Evolutionary conservation across 2,797 vertebrate species (phyloP).

Genomic region (Falco concolor): DNA sequence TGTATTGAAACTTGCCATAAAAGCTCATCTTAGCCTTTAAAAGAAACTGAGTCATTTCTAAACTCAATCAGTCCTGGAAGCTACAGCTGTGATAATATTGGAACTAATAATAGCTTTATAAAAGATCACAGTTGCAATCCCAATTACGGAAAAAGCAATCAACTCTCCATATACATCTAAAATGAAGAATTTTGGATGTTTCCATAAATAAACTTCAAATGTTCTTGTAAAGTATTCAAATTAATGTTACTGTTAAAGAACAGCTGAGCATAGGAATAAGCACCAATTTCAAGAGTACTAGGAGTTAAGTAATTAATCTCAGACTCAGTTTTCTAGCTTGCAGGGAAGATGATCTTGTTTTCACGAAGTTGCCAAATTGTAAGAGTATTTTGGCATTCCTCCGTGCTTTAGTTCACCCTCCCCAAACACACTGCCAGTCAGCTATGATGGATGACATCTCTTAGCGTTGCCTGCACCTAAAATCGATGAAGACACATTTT

Average conservation of each 20-base stretch:
- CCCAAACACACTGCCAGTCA: not conserved
- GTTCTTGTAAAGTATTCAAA: not conserved
- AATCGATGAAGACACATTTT: slow-evolving; percentile 28
- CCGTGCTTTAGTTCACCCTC: not conserved
- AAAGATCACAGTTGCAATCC: not conserved
- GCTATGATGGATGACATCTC: slow-evolving; percentile 12
- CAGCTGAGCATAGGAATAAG: not conserved
- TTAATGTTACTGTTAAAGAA: not conserved
- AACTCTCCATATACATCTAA: not conserved
- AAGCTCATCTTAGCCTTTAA: not conserved
- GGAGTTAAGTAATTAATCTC: not conserved
- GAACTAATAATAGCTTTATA: not conserved
- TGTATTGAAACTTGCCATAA: not conserved
- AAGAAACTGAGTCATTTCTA: not conserved
- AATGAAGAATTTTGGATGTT: not conserved
- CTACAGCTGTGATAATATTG: not conserved
- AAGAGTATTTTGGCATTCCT: not conserved
- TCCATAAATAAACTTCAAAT: not conserved
- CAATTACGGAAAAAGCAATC: not conserved
- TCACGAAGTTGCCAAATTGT: not conserved
- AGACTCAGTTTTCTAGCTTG: not conserved
- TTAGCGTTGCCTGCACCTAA: not conserved
- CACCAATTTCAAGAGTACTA: not conserved
- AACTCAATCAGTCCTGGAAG: not conserved
- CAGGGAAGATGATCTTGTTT: not conserved